Base-by-base conservation (phyloP, 1,140 invertebrate species). In the Aphidius ervi region DNA sequence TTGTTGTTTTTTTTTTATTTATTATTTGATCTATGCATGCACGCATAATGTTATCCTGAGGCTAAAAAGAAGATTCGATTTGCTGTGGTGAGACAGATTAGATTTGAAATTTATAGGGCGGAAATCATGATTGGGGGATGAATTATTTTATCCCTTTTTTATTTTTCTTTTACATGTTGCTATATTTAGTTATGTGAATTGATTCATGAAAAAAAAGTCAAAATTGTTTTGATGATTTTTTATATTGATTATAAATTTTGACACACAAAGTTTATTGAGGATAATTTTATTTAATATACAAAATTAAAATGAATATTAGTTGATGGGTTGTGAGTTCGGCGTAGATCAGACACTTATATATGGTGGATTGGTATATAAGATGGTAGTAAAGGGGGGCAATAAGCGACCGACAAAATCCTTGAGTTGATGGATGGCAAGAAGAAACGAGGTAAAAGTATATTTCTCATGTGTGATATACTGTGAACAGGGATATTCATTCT, bases 101-200 rank as follows among this genome's bases (percentile, higher is more conserved):
- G 75, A 78, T 78, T 78, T 76, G 70, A 73, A 76, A 71, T 77
- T 78, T 76, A 78, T 77, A 75, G 75, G 72, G 76, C 71, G 74
- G 75, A 79, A 79, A 74, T 77, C 63, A 45, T 58, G 47, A 23
- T 23, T n/a, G 31, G 56, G 53, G 58, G 58, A 40, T 58, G 48
- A 60, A 50, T 58, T 42, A 56, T 20, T 7, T 31, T 47, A 40
- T 46, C 39, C 55, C 46, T 43, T 54, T 54, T 46, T 7, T 43
- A 2, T 43, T 43, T 43, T 43, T 43, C 5, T 43, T 16, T 31
- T 37, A 53, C 23, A 68, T 68, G 68, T 66, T 69, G 67, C 67
- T 40, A 54, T 54, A 39, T 31, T 31, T 52, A 31, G 49, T 54
- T 16, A 54, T 54, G n/a, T 37, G n/a, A 43, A 54, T 20, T 54